phyloP scores from a whole-genome alignment of 1,140 invertebrate genomes.

The Ptiloglossa arizonensis region DNA sequence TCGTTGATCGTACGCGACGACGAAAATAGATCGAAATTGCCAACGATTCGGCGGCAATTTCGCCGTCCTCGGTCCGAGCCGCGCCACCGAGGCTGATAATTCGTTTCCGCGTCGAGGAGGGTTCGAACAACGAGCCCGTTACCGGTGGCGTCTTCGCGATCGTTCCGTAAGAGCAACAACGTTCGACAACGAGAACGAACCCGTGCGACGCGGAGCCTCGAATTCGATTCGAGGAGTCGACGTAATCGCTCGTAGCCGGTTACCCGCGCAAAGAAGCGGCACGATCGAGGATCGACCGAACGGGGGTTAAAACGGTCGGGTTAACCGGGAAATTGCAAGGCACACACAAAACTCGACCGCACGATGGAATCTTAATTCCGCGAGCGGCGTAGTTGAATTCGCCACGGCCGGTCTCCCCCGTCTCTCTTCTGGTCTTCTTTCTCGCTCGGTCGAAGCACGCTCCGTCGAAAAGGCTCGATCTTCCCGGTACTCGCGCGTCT shows the following conservation, averaged over 20 bases:
- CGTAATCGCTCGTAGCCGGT: background rate
- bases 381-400: slow-evolving; percentile 59
- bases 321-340: slow-evolving; percentile 74
- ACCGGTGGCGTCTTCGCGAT: too few relatives aligned
- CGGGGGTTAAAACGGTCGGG: slow-evolving; percentile 63
- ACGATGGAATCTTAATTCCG: slow-evolving; percentile 74
- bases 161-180: too few relatives aligned
- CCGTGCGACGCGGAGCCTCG: too few relatives aligned
- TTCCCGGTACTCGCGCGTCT: slow-evolving; percentile 25
- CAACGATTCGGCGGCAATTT: slow-evolving; percentile 24
- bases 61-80: background rate
- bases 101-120: background rate
- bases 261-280: too few relatives aligned
- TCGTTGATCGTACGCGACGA: slow-evolving; percentile 21
- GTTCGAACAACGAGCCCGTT: too few relatives aligned
- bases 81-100: background rate
- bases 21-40: slow-evolving; percentile 43
- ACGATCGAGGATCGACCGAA: slow-evolving; percentile 2
- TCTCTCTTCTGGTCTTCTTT: too few relatives aligned
- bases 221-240: too few relatives aligned
- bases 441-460: too few relatives aligned
- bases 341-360: slow-evolving; percentile 70
- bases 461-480: background rate
- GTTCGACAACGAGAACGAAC: background rate
- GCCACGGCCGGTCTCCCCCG: slow-evolving; percentile 1